Evolutionary conservation across 2,797 vertebrate genomes (phyloP), one percentile per base, ranked within the genome.

Genomic region (Sciurus vulgaris): DNA sequence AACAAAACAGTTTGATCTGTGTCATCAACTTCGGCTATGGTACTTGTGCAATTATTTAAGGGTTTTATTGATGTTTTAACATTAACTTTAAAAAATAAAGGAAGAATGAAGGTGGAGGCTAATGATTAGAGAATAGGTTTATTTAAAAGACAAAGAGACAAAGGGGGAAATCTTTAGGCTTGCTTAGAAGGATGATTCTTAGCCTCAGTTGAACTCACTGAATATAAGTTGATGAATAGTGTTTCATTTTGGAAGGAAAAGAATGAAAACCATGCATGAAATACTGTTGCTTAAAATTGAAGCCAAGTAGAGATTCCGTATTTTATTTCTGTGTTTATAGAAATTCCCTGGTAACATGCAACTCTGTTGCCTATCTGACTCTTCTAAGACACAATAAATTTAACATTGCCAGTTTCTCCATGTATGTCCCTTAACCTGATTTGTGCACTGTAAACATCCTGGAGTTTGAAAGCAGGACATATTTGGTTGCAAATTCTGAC

Each of bases 161-260:
- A 78, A 74, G 2, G 38, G 28, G 26, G 63, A 84, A 84, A 49
- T 56, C 6, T 76, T 79, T 44, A 72, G 35, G 3, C 8, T 95
- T 89, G 28, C 6, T 18, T 22, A 7, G 59, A 96, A 1, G 47
- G 14, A 8, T 61, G 63, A 41, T 88, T 61, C 56, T 89, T 91
- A 84, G 17, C 13, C 24, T 76, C 0, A 22, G 28, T 9, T 84
- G 35, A 70, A 63, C 9, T 35, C n/a, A 56, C 1, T 59, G 18
- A 92, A 86, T 9, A 78, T 65, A 63, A 15, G 20, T 3, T 70
- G 67, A 5, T 65, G 30, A 28, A 51, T 3, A 0, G 18, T 4
- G 10, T 82, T 91, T 28, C 15, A 10, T 47, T 90, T 93, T 87
- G n/a, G 54, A 89, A 94, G 83, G 1, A 7, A 92, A 96, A 88